Conservation (phyloP, 1,140 invertebrate genomes). For the Pteromalus puparum region DNA sequence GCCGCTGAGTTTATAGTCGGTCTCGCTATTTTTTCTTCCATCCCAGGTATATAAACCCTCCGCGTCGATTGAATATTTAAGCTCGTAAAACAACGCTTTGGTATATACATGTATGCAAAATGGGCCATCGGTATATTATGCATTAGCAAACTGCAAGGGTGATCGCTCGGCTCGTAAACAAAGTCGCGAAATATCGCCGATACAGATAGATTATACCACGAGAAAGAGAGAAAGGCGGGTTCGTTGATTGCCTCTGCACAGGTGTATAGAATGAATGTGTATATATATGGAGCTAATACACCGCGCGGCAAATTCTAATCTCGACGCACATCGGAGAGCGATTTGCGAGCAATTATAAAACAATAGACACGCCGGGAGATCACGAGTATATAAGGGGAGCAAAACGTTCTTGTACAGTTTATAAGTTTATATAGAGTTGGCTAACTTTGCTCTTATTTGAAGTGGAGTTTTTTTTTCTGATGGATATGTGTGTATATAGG, state of each 20-base stretch:
- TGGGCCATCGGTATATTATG: too few relatives aligned
- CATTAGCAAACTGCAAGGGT: not conserved
- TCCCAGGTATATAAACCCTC: too few relatives aligned
- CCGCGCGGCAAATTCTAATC: not conserved
- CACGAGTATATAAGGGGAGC: too few relatives aligned
- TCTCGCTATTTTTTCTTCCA: too few relatives aligned
- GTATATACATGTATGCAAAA: not conserved
- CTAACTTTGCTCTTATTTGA: too few relatives aligned
- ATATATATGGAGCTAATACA: not conserved
- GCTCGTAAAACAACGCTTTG: not conserved
- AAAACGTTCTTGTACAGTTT: too few relatives aligned
- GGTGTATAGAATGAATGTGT: not conserved
- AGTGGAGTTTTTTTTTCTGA: too few relatives aligned
- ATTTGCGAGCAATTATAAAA: conserved; percentile 22
- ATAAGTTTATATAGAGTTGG: too few relatives aligned
- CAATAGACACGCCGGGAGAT: not conserved
- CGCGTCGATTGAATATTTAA: not conserved
- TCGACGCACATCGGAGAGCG: not conserved
- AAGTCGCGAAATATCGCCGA: not conserved
- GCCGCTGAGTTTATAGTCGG: too few relatives aligned
- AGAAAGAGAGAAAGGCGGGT: too few relatives aligned
- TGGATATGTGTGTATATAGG: too few relatives aligned
- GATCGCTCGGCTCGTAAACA: conserved; percentile 2
- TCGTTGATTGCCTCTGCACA: conserved; percentile 3
- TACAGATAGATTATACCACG: not conserved